A percentile compares a stretch with the other conserved stretches of the same genome.
These are phyloP conservation scores for Steatornis caripensis DNA, from an alignment of 2,113 vertebrate genomes.

Conservation along the genomic window DNA sequence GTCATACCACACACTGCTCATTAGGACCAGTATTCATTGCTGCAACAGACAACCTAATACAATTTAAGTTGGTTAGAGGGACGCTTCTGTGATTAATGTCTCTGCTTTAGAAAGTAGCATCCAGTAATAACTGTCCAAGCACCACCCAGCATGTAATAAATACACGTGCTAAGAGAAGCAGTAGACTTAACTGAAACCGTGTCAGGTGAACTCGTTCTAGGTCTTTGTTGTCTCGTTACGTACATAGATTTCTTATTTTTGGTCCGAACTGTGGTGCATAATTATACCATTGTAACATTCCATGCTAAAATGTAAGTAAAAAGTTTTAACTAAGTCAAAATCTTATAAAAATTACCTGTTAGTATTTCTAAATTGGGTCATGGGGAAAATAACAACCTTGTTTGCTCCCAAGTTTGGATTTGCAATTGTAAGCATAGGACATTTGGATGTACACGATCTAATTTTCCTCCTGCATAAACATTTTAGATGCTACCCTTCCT, in stretches of 20 bases:
- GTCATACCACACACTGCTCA: background rate
- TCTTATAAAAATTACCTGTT: background rate
- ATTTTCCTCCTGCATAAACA: background rate
- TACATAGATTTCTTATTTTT: background rate
- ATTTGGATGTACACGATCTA: background rate
- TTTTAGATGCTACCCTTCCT: background rate
- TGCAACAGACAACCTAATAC: background rate
- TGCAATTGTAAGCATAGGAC: background rate
- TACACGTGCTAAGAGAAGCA: background rate
- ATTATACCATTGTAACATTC: background rate
- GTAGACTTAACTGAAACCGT: background rate
- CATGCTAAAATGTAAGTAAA: background rate
- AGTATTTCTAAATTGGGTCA: background rate
- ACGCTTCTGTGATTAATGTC: background rate
- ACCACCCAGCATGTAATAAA: background rate
- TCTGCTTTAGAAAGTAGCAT: constrained; percentile 20
- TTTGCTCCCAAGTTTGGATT: background rate
- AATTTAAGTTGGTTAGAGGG: background rate
- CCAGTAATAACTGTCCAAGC: background rate
- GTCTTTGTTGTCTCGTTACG: background rate
- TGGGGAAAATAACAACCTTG: background rate
- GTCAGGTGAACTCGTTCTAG: background rate
- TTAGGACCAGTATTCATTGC: background rate
- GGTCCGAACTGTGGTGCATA: background rate
- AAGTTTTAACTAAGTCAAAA: background rate